Conservation (phyloP, 2,113 vertebrate species). For the Procapra przewalskii region DNA sequence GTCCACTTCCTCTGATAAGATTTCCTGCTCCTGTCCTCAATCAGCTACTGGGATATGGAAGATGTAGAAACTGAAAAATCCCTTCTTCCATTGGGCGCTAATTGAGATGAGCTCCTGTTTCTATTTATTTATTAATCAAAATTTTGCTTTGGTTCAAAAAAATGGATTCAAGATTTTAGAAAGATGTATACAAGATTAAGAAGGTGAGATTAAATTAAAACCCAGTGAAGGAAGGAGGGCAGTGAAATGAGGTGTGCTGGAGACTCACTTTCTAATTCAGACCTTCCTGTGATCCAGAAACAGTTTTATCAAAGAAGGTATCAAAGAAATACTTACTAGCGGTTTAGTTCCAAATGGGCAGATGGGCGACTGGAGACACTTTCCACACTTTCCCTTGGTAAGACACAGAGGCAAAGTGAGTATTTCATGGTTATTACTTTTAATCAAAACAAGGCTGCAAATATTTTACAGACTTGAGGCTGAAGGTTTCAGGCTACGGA, state of each 20-base stretch:
- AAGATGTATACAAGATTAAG: neutral
- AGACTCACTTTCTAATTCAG: neutral
- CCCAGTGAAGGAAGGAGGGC: neutral
- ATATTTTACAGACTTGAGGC: neutral
- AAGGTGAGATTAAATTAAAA: neutral
- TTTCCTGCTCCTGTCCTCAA: neutral
- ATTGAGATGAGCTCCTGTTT: neutral
- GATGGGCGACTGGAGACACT: constrained; percentile 49
- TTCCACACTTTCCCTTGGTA: constrained; percentile 79
- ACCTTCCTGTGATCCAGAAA: neutral
- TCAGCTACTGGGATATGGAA: neutral
- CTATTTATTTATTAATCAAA: neutral
- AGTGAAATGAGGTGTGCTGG: neutral
- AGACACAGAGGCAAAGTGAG: constrained; percentile 58
- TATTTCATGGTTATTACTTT: neutral
- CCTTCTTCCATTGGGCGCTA: neutral
- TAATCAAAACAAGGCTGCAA: neutral
- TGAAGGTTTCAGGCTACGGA: neutral
- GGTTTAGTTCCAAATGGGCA: constrained; percentile 83
- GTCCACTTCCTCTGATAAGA: neutral
- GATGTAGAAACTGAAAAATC: neutral
- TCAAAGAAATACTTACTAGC: constrained; percentile 77
- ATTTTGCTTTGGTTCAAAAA: neutral
- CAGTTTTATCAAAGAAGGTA: neutral
- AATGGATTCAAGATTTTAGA: neutral